Evolutionary conservation across 2,797 vertebrate species (phyloP), one percentile per base, ranked within the genome.

Genomic region (Tokudaia muenninki): DNA sequence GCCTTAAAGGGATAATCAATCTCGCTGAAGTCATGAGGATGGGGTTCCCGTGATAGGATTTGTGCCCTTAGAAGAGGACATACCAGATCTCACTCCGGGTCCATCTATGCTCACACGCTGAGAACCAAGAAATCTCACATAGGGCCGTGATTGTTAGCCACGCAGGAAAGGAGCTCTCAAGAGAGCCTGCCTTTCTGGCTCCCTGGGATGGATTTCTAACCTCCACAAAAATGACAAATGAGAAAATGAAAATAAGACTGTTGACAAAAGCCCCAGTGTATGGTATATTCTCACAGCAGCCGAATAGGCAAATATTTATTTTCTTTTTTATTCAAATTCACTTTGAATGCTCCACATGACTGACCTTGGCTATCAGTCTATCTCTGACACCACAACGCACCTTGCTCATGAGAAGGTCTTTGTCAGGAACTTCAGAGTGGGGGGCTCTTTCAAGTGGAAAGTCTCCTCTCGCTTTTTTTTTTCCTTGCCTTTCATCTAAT

Each of bases 261-360:
- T 41, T 93, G 41, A 37, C 5, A 41, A 90, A 93, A 74, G 10
- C 72, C 9, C 47, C 55, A 16, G 7, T 29, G 14, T 14, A 44
- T 31, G 14, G 6, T 55, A n/a, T 37, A 61, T 72, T 92, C 14
- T 82, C 31, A 82, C 4, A 67, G 50, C 24, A 91, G 9, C 65
- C 81, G 24, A 6, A 3, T 34, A 34, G 16, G 24, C 6, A 41
- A 77, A 77, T 11, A 29, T 75, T 86, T 67, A 1, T 65, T 26
- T 84, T 72, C 50, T 55, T 26, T 90, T 90, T 74, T 91, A 89
- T 41, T 74, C 70, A 94, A 93, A 95, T 93, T 16, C 2, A 90
- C 6, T 65, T 80, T 82, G 67, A 67, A 26, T 44, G 1, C 7
- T 19, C 50, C 47, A 37, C 3, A 86, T 87, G 41, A 87, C 52